Conservation (phyloP, 2,888 invertebrate genomes). For the Metalampra italica region DNA sequence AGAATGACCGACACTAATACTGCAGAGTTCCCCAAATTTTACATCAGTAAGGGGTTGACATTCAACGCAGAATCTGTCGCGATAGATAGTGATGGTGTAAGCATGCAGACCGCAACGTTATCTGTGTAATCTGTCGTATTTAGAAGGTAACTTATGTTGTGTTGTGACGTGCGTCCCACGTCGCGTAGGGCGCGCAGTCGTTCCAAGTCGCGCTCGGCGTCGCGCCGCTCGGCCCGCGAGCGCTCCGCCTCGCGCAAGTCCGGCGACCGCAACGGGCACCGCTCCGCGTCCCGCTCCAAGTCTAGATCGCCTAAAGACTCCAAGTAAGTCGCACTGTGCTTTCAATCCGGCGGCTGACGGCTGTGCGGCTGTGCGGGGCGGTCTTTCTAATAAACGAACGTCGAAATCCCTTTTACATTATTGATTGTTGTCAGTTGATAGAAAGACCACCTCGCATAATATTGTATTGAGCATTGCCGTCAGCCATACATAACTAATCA, state of each 20-base stretch:
- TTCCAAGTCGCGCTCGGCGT: conserved; percentile 51
- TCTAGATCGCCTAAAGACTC: conserved; percentile 69
- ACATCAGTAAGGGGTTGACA: no score
- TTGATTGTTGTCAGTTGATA: not conserved
- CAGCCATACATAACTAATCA: conserved; percentile 27
- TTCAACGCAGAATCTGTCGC: no score
- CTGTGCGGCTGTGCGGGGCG: conserved; percentile 33
- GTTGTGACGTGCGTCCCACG: conserved; percentile 9
- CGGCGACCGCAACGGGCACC: conserved; percentile 41
- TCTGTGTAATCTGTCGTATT: not conserved
- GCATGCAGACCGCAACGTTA: no score
- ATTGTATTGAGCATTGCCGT: conserved; percentile 37
- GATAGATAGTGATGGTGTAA: no score
- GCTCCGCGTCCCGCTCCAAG: conserved; percentile 54
- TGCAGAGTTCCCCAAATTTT: no score
- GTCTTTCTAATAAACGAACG: conserved; percentile 27
- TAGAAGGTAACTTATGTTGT: conserved; percentile 6
- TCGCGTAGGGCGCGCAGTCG: conserved; percentile 61
- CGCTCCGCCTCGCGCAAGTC: conserved; percentile 35
- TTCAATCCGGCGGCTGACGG: conserved; percentile 45
- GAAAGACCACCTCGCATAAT: conserved; percentile 36
- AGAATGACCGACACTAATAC: no score
- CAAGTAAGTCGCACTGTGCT: conserved; percentile 60
- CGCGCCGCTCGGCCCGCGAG: conserved; percentile 39
- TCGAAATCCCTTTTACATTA: no score